Base-by-base conservation (phyloP, 1,140 invertebrate species). In the Cydia fagiglandana region DNA sequence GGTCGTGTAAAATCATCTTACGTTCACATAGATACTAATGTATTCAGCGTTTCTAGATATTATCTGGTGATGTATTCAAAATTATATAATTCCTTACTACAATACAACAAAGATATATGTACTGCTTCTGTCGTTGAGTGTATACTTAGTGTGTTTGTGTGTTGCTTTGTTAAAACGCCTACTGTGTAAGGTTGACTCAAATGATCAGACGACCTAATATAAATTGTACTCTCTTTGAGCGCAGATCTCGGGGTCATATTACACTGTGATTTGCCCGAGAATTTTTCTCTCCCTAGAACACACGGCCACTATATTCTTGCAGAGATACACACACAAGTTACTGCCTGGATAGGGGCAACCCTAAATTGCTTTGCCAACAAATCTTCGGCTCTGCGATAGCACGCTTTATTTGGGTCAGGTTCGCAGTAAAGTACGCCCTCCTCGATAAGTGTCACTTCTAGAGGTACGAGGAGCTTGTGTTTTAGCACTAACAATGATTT, bases 321-420 rank as follows among this genome's bases (percentile, higher is more conserved):
- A 41, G 15, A 70, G 15, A 17, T 24, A 41, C 6, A 34, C 66
- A 70, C 64, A n/a, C 41, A 50, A 53, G 47, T 47, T 75, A 74
- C 50, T 64, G 50, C 30, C 56, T 10, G 61, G 80, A 85, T 84
- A 86, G 79, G 79, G 81, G 81, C 79, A 79, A 77, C 82, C 84
- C 80, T 88, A 87, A 88, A 88, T 88, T 88, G 85, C 84, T 86
- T 75, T 70, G 84, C 83, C 82, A 87, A 86, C 83, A 88, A 88
- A 88, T 88, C 85, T 79, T 76, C 76, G 82, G 78, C 77, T 73
- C 64, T 28, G 68, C 77, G 87, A 88, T 86, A 88, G 81, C 80
- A 64, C 84, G 80, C 83, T 88, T 88, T 88, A 90, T 88, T 84
- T 85, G 84, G 86, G 88, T 90, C 88, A 87, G 82, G 81, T 84